Base-by-base conservation (phyloP, 2,797 vertebrate genomes). In the Huso huso region DNA sequence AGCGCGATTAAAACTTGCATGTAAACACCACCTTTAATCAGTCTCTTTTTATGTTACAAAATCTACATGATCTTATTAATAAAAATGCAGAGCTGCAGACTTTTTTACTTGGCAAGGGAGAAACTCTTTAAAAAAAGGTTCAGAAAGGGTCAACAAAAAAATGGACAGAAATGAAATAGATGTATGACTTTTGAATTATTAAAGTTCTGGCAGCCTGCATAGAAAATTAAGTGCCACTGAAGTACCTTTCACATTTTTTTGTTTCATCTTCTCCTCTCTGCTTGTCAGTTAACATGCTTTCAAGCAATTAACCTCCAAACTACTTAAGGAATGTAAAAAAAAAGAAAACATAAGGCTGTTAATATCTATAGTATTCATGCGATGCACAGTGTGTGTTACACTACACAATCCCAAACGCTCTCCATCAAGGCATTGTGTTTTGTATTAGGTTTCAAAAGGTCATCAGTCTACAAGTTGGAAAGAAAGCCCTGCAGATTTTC, bases 391-490 rank as follows among this genome's bases (percentile, higher is more conserved):
- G 15, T 50, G 66, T 63, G 66, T 64, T 70, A 66, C 4, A 75
- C 13, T 0, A 0, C 69, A 49, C n/a, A 69, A 71, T 73, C 55
- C 18, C 11, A 71, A 70, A 67, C 66, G 55, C 53, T 66, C 69
- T 64, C 52, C 13, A 57, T 79, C 70, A 75, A 66, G 70, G 57
- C 11, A 10, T 48, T 58, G 48, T 59, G 37, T 69, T 55, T 71
- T 58, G 6, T 74, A 65, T 69, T 71, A 76, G 61, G 12, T 73
- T 81, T 79, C 69, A 70, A 86, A 87, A 88, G 83, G 79, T 83
- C 80, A 82, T 77, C 69, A 69, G 74, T 68, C 62, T 75, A 65
- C 11, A 66, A 64, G 67, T 73, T 65, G 9, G 1, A 64, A 51
- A 74, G 73, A 67, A 78, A 75, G n/a, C 15, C 59, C 49, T 1